These are phyloP conservation scores for Coptodon rendalli DNA, from an alignment of 2,113 vertebrate genomes.

Conservation along the genomic window DNA sequence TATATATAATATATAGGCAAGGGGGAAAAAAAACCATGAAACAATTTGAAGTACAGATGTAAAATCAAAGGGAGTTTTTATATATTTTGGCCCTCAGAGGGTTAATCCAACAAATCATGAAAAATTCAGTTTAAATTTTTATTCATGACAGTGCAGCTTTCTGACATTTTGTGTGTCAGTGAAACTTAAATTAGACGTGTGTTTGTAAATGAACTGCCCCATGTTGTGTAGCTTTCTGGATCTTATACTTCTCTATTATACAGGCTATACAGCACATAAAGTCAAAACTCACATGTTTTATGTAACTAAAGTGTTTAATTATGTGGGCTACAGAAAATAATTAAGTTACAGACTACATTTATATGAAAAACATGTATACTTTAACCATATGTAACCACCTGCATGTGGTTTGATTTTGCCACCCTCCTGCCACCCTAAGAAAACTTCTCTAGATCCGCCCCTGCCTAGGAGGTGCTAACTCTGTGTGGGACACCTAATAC, in stretches of 20 bases:
- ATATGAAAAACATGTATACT: neutral
- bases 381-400: neutral
- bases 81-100: neutral
- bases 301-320: neutral
- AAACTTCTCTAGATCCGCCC: neutral
- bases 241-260: rapidly evolving
- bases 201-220: neutral
- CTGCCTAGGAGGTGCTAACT: neutral
- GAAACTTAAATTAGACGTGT: neutral
- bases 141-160: too few species aligned
- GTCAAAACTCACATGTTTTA: neutral
- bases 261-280: neutral
- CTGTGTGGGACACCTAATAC: neutral
- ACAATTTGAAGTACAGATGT: neutral
- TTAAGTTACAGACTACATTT: neutral
- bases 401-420: neutral
- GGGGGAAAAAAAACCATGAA: neutral
- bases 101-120: neutral
- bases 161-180: neutral
- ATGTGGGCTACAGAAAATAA: neutral
- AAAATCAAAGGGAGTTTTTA: too few species aligned
- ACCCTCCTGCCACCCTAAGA: neutral
- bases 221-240: neutral
- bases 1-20: neutral
- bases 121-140: too few species aligned